Evolutionary conservation across 2,888 invertebrate genomes (phyloP).

Genomic region (Hoplodrina ambigua): DNA sequence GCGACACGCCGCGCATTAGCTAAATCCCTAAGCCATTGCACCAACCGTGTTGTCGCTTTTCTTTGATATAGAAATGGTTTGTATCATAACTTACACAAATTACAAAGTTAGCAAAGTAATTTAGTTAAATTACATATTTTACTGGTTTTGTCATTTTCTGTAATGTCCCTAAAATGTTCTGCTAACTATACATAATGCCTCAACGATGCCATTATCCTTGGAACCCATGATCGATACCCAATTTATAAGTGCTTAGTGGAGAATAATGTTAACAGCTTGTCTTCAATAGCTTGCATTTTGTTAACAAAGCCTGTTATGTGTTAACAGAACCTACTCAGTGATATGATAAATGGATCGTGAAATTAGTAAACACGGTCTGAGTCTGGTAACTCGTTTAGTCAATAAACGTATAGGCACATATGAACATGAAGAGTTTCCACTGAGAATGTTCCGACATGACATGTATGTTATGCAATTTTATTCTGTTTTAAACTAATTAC

Average conservation of each 20-base stretch:
- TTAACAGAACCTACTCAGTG: neutral
- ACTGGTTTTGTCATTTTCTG: neutral
- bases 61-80: neutral
- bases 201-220: neutral
- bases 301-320: too few relatives aligned
- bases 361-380: neutral
- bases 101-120: neutral
- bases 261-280: constrained; percentile 8
- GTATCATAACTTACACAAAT: too few relatives aligned
- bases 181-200: neutral
- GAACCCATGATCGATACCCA: constrained; percentile 27
- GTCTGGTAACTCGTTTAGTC: too few relatives aligned
- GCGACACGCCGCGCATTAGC: too few relatives aligned
- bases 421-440: too few relatives aligned
- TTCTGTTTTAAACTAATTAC: too few relatives aligned
- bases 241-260: constrained; percentile 32
- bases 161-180: constrained; percentile 5
- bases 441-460: too few relatives aligned
- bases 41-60: too few relatives aligned
- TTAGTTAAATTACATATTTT: neutral
- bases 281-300: constrained; percentile 3
- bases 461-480: too few relatives aligned
- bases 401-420: too few relatives aligned
- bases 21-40: too few relatives aligned
- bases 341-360: neutral